phyloP scores from a whole-genome alignment of 2,888 invertebrate genomes.

The Polyommatus iphigenia region DNA sequence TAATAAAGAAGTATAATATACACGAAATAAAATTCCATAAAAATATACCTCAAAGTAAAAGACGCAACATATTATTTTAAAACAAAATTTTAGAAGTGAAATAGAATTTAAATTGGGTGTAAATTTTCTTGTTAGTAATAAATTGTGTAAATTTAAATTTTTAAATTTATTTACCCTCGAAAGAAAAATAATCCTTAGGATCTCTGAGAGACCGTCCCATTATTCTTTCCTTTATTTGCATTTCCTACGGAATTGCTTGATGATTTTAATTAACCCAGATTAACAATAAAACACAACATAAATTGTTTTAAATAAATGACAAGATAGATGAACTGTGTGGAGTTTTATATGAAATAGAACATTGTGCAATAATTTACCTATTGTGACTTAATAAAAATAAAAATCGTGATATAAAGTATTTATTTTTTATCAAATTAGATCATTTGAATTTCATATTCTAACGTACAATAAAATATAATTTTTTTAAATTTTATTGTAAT shows the following conservation, averaged over 20 bases:
- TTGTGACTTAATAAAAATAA: too few relatives aligned
- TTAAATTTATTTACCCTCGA: neutral
- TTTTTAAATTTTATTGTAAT: too few relatives aligned
- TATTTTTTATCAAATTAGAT: too few relatives aligned
- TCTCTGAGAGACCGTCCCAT: constrained; percentile 8
- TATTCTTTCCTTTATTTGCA: constrained; percentile 17
- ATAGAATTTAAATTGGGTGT: neutral
- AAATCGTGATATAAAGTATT: too few relatives aligned
- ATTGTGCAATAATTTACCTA: too few relatives aligned
- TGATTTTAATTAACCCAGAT: constrained; percentile 16
- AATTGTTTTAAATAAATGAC: neutral
- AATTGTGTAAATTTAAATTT: neutral
- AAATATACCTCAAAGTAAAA: neutral
- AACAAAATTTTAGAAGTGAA: neutral
- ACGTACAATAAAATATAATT: too few relatives aligned
- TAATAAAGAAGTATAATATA: neutral
- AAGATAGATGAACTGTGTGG: neutral
- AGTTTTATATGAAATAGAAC: too few relatives aligned
- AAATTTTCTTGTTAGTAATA: neutral
- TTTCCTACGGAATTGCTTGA: constrained; percentile 4
- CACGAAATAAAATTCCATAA: neutral
- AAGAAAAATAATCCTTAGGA: neutral
- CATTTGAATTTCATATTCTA: too few relatives aligned
- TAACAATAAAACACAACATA: neutral
- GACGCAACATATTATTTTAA: neutral